A percentile compares a stretch with the other conserved stretches of the same genome.
Evolutionary conservation across 2,797 vertebrate species (phyloP).

Genomic region (Rachycentron canadum): DNA sequence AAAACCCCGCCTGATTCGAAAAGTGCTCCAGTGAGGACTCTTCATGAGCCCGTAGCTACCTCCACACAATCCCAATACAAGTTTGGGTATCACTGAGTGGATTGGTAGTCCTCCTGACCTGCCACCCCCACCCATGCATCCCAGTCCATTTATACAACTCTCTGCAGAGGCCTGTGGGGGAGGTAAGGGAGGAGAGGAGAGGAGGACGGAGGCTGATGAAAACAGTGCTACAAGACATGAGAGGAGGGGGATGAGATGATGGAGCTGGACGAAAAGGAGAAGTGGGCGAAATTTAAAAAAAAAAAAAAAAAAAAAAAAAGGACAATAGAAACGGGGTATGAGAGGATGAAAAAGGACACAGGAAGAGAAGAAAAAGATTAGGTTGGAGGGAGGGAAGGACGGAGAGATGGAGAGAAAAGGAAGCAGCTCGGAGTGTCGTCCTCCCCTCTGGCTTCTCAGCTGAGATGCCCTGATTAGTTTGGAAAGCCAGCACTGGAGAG

Average conservation of each 20-base stretch:
- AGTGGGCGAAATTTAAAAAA: neutral
- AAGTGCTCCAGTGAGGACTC: constrained; percentile 23
- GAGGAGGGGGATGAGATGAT: constrained; percentile 5
- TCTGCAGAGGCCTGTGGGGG: constrained; percentile 9
- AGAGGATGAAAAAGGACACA: neutral
- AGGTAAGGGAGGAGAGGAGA: neutral
- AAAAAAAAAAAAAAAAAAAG: neutral
- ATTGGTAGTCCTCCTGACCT: constrained; percentile 37
- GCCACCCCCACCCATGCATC: neutral
- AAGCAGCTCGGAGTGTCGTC: constrained; percentile 28
- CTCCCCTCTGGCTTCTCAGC: constrained; percentile 50
- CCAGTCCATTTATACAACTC: constrained; percentile 7
- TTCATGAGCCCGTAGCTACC: constrained; percentile 12
- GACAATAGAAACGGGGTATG: neutral
- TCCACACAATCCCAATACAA: constrained; percentile 34
- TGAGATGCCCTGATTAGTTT: constrained; percentile 68
- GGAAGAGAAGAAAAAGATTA: neutral
- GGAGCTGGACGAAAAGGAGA: neutral
- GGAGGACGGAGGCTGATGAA: constrained; percentile 32
- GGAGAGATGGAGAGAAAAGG: neutral
- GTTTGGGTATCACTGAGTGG: constrained; percentile 41
- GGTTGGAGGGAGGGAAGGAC: neutral
- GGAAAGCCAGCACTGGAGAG: constrained; percentile 32
- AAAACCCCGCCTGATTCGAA: constrained; percentile 25
- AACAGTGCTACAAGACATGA: constrained; percentile 9